A percentile compares a stretch with the other conserved stretches of the same genome.
Conservation (phyloP, 2,888 invertebrate genomes). For the Coelopa pilipes region DNA sequence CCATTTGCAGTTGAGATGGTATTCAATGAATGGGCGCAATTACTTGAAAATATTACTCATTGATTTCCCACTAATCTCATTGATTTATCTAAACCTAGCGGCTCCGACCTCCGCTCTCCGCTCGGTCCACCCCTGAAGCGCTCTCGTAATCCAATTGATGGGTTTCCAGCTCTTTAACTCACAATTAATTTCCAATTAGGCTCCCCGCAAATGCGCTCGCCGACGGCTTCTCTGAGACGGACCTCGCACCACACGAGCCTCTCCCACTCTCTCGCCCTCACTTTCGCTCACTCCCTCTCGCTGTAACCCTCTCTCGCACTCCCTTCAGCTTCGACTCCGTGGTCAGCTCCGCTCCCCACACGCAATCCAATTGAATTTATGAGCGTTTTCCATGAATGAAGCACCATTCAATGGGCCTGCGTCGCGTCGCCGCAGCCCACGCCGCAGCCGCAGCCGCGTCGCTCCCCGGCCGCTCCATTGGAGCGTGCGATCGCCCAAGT, state of each 20-base stretch:
- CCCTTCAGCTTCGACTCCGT: not conserved
- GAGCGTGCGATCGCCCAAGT: not conserved
- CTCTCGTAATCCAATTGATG: too few species aligned
- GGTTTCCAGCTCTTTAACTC: too few species aligned
- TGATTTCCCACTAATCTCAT: too few species aligned
- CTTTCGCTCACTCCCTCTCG: not conserved
- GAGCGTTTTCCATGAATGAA: slow-evolving; percentile 37
- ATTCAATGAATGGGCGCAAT: too few species aligned
- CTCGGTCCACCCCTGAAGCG: too few species aligned
- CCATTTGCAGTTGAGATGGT: too few species aligned
- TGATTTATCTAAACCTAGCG: too few species aligned
- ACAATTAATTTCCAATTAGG: too few species aligned
- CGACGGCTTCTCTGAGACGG: too few species aligned
- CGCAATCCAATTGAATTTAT: slow-evolving; percentile 43
- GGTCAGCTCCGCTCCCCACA: slow-evolving; percentile 28
- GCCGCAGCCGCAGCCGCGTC: not conserved
- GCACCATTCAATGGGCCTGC: not conserved
- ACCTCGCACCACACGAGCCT: not conserved
- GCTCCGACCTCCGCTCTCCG: too few species aligned
- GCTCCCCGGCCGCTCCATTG: not conserved
- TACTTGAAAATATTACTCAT: too few species aligned
- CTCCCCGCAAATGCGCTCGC: too few species aligned
- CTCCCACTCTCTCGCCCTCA: not conserved
- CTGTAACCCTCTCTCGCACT: not conserved
- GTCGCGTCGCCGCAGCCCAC: not conserved